phyloP scores from a whole-genome alignment of 2,113 vertebrate genomes.

The Xenus cinereus region DNA sequence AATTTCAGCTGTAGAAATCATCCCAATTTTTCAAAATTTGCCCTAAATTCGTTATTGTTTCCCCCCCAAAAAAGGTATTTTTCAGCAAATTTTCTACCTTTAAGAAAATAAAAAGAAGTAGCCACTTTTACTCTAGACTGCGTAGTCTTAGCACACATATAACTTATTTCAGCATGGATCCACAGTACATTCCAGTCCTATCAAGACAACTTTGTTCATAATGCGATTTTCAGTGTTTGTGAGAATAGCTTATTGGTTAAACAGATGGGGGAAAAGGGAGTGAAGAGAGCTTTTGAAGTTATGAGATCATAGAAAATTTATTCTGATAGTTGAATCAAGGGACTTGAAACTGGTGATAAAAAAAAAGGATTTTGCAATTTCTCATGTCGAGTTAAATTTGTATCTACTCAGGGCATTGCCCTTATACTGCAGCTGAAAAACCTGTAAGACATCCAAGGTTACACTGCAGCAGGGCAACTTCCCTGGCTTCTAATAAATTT shows the following conservation, averaged over 20 bases:
- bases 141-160: neutral
- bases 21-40: neutral
- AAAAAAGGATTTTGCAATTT: conserved; percentile 24
- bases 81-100: neutral
- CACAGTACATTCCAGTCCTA: neutral
- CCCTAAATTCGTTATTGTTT: neutral
- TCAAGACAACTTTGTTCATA: neutral
- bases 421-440: conserved; percentile 2
- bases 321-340: conserved; percentile 26
- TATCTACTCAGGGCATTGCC: neutral
- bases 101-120: neutral
- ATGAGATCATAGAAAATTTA: conserved; percentile 34
- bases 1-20: neutral
- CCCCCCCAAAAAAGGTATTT: accelerated
- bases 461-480: neutral
- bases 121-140: neutral
- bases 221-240: conserved; percentile 41
- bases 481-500: conserved; percentile 16
- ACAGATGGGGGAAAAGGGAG: neutral
- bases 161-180: neutral
- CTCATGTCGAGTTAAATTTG: conserved; percentile 40
- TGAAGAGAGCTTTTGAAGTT: conserved; percentile 22
- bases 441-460: conserved; percentile 25
- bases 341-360: neutral
- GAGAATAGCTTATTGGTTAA: conserved; percentile 36